Base-by-base conservation (phyloP, 92 coral and sea anemone species). In the Palythoa grandis region DNA sequence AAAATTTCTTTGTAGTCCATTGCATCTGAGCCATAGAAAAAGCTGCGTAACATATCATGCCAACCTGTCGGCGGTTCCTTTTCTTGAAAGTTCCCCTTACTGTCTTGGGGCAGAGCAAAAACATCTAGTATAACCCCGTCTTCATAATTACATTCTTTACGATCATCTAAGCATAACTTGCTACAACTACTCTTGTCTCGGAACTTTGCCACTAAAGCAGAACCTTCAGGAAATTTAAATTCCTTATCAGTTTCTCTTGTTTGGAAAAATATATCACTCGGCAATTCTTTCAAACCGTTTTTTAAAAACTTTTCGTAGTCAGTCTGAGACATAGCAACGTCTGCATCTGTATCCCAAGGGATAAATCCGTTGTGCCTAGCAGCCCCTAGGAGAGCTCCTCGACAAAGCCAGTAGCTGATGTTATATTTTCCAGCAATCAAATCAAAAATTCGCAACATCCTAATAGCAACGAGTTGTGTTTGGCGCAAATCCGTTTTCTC, bases 341-440 rank as follows among this genome's bases (percentile, higher is more conserved):
- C 98, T 11, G 70, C 72, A 63, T 94, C 95, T 8, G 72, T 24
- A n/a, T 94, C 98, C 98, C 98, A 94, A 68, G 98, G 98, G 58
- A 94, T 83, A 24, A 90, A 88, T 19, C 98, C 98, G 11, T 52
- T 67, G 56, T 94, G 98, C 85, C 95, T 87, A 7, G 95, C 93
- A 35, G 98, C 95, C 7, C 95, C 98, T 2, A 94, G 91, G 0
- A 94, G 88, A 38, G 98, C 88, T 17, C 92, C 98, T 1, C 86
- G 76, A 11, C 88, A 79, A 4, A 94, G 72, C 98, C 98, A 94
- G 77, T 92, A 92, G 5, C 40, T 53, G 20, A 92, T 67, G 20
- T 87, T 76, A 75, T 94, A 87, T 78, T 92, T 92, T 52, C 80
- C 87, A 2, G 93, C 91, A 89, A 94, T 70, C 8, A 90, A 84